A percentile compares a stretch with the other conserved stretches of the same genome.
These are phyloP conservation scores for Diaprepes abbreviatus DNA, from an alignment of 2,888 invertebrate genomes.

Conservation along the genomic window DNA sequence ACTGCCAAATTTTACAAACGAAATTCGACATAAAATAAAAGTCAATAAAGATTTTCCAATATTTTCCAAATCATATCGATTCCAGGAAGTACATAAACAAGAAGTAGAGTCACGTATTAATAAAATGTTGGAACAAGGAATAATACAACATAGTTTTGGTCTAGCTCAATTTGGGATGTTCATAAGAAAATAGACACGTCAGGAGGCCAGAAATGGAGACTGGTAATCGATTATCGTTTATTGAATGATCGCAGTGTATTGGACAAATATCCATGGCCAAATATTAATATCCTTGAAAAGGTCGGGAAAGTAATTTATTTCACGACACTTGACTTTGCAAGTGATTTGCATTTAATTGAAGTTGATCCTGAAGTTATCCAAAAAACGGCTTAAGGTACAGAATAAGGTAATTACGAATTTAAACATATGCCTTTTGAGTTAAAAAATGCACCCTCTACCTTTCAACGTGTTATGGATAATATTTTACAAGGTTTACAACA, in stretches of 20 bases:
- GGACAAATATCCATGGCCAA: not conserved
- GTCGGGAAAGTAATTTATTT: too few relatives aligned
- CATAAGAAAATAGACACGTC: not conserved
- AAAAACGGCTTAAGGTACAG: too few relatives aligned
- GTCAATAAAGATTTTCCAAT: not conserved
- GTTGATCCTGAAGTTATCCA: not conserved
- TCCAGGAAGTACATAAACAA: not conserved
- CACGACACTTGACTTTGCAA: not conserved
- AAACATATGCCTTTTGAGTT: not conserved
- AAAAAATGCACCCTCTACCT: slow-evolving; percentile 22
- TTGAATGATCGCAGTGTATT: not conserved
- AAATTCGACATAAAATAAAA: slow-evolving; percentile 4
- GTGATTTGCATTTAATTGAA: not conserved
- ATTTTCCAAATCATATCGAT: not conserved
- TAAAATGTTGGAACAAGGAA: slow-evolving; percentile 17
- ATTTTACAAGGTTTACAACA: too few relatives aligned
- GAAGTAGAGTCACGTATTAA: slow-evolving; percentile 1
- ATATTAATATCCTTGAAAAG: not conserved
- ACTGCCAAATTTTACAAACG: slow-evolving; percentile 4
- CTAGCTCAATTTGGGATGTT: not conserved
- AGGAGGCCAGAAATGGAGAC: not conserved
- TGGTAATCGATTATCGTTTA: not conserved
- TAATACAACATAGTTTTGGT: not conserved
- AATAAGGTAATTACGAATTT: too few relatives aligned
- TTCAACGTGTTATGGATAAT: too few relatives aligned